Base-by-base conservation (phyloP, 2,888 invertebrate genomes). In the Leucophenga maculata region DNA sequence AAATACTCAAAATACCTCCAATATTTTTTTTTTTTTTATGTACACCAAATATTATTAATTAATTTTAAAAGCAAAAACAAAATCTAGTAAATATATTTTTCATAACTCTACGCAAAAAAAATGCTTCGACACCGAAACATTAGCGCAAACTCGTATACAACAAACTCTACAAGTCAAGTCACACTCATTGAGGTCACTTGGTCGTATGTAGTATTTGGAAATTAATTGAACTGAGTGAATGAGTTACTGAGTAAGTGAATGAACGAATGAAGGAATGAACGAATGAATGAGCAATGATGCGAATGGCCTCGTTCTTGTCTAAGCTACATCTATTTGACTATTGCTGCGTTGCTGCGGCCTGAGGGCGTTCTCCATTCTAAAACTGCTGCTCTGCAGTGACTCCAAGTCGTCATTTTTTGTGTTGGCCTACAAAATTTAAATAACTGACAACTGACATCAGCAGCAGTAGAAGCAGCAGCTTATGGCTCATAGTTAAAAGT, bases 231-330 rank as follows among this genome's bases (percentile, higher is more conserved):
- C 39, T 39, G 26, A 39, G 8, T 39, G 39, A 39, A 9, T 39
- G 1, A 39, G 39, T 39, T 3, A 39, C 3, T 39, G 9, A 50
- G 1, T n/a, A 1, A 50, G 4, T n/a, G 16, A 50, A 50, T n/a
- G 18, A 50, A 50, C 50, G 50, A n/a, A 18, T 16, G 50, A 50
- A 18, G 13, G 50, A 50, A 50, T 16, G 1, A 39, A 18, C 50
- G 50, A 50, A 50, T 13, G 1, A 6, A 39, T 39, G 39, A 39
- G 39, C 39, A 39, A 39, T 39, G 39, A 39, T 39, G 39, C 39
- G 16, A 50, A 18, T 50, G 50, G 50, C 50, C 50, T 50, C 50
- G 50, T 50, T 50, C 50, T 50, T 50, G 16, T 50, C 50, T 6
- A 16, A 16, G 50, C 50, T 50, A 4, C n/a, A 18, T 50, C n/a